Percentiles rank a stretch among this genome's conserved stretches.
phyloP scores from a whole-genome alignment of 2,113 vertebrate species.

The cattle (Bos taurus) region DNA sequence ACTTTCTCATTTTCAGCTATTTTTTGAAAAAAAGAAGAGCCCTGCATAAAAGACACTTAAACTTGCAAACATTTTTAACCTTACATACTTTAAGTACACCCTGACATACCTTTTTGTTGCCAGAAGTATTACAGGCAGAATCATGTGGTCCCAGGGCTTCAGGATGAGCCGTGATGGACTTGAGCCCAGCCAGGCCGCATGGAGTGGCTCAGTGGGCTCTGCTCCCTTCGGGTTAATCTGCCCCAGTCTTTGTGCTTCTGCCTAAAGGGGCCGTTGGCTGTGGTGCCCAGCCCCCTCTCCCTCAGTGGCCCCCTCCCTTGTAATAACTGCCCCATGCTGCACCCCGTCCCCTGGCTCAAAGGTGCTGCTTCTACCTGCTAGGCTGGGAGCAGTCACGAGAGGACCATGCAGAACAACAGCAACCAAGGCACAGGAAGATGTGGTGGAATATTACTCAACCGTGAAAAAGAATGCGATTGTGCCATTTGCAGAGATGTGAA shows the following conservation, averaged over 20 bases:
- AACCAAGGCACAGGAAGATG: not conserved
- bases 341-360: fast-evolving
- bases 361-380: not conserved
- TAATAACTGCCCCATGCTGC: fast-evolving
- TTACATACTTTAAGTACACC: not conserved
- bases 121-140: fast-evolving
- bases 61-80: not conserved
- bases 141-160: not conserved
- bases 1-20: not conserved
- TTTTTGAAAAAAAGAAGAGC: not conserved
- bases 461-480: not conserved
- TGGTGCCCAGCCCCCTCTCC: too few species aligned
- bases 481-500: not conserved
- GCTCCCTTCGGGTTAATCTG: fast-evolving
- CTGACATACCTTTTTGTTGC: fast-evolving
- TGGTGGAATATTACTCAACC: not conserved
- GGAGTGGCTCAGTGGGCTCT: fast-evolving
- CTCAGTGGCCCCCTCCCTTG: not conserved
- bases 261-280: fast-evolving
- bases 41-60: not conserved
- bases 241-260: fast-evolving
- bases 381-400: fast-evolving
- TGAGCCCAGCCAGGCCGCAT: fast-evolving
- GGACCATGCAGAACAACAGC: fast-evolving
- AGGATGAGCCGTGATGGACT: fast-evolving